Evolutionary conservation across 2,888 invertebrate species (phyloP), one percentile per base, ranked within the genome.

Genomic region (Ochropleura plecta): DNA sequence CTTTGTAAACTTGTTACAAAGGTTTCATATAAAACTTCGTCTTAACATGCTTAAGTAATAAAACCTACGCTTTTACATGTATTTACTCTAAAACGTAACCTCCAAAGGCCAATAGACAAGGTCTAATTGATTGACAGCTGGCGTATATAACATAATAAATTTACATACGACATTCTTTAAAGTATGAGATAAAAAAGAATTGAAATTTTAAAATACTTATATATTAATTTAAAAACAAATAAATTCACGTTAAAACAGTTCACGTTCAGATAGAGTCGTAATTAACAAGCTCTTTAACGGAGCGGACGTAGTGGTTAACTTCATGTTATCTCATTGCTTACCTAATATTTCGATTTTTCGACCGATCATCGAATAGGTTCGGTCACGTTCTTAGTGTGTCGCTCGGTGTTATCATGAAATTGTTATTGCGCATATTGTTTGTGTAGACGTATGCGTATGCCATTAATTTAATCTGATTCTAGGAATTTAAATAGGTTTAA

Each of bases 401-500:
- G 14, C 63, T 82, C 42, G 16, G 63, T 82, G 76, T 80, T 86
- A 87, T 86, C 80, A 64, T 74, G 49, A 70, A 77, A 64, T 75
- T 84, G 77, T 73, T 86, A 78, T 77, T 82, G 79, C 79, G 79
- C 85, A 70, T 79, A 73, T 73, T 76, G 70, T 73, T 74, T 77
- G 70, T 67, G 64, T 46, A 72, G 49, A 57, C 74, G 20, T 64
- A 70, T 40, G 66, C 40, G 55, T 70, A 62, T 70, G 62, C 49
- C 63, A 67, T 67, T 76, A 62, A 42, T 62, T 40, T 73, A 79
- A 67, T 71, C 62, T 60, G 62, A 68, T 84, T 81, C 60, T 62
- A 48, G 30, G 67, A 72, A 70, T 76, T 77, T 77, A 3, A 72
- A 77, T 72, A 60, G 18, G 5, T 66, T 51, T 60, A 60, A n/a